These are phyloP conservation scores for Saccopteryx leptura DNA, from an alignment of 2,113 vertebrate genomes.

Conservation along the genomic window DNA sequence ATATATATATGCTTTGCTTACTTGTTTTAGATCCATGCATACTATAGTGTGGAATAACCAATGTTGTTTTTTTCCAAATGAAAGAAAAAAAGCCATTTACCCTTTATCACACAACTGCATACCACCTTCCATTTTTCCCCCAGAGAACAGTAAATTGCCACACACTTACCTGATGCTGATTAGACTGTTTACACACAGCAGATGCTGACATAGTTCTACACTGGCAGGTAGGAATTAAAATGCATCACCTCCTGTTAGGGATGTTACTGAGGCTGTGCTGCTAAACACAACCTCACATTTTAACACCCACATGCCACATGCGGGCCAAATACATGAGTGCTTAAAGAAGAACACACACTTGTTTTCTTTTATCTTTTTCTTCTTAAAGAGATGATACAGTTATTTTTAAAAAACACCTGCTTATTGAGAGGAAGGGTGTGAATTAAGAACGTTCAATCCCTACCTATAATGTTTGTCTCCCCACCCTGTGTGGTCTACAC, in stretches of 20 bases:
- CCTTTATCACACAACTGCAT: neutral
- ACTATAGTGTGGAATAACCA: neutral
- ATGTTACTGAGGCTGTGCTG: neutral
- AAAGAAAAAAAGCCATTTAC: neutral
- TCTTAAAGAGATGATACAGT: neutral
- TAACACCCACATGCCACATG: conserved; percentile 37
- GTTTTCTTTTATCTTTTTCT: neutral
- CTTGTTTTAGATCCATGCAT: neutral
- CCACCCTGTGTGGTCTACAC: neutral
- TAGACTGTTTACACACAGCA: conserved; percentile 58
- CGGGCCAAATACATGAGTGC: conserved; percentile 20
- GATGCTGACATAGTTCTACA: conserved; percentile 38
- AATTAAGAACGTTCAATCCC: accelerated
- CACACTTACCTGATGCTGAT: conserved; percentile 50
- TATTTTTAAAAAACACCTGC: neutral
- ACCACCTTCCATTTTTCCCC: neutral
- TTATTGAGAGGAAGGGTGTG: neutral
- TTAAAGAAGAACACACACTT: neutral
- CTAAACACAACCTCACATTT: conserved; percentile 70
- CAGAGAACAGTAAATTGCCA: neutral
- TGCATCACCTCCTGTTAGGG: conserved; percentile 32
- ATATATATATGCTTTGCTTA: neutral
- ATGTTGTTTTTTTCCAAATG: neutral
- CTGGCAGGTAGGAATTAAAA: conserved; percentile 60
- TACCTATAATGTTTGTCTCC: accelerated